phyloP scores from a whole-genome alignment of 2,113 vertebrate genomes.

The Oncorhynchus nerka region DNA sequence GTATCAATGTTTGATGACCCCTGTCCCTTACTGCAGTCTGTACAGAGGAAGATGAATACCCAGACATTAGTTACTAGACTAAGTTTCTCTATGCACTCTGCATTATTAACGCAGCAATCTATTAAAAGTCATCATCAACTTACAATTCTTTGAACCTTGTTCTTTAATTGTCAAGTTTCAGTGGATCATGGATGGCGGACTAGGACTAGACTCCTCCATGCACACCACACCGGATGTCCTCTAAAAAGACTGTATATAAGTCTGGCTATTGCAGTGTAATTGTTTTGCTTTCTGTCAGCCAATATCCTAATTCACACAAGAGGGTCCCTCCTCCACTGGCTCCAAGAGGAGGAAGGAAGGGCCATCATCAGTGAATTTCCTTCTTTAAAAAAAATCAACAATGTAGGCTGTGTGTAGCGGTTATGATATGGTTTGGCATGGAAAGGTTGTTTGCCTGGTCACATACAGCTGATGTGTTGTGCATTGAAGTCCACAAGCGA shows the following conservation, averaged over 20 bases:
- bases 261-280: constrained; percentile 61
- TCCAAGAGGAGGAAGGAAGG: constrained; percentile 31
- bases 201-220: background rate
- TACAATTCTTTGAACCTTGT: constrained; percentile 69
- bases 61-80: constrained; percentile 80
- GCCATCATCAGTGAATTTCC: too few species aligned
- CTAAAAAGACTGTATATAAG: constrained; percentile 36
- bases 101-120: constrained; percentile 80
- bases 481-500: too few species aligned
- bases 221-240: constrained; percentile 32
- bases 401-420: too few species aligned
- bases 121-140: constrained; percentile 81
- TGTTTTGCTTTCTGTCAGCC: constrained; percentile 78
- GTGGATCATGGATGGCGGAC: background rate
- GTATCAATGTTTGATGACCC: constrained; percentile 80
- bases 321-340: constrained; percentile 70
- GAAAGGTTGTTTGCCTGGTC: too few species aligned
- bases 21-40: constrained; percentile 70
- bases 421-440: too few species aligned
- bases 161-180: constrained; percentile 48
- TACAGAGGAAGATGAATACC: constrained; percentile 71
- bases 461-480: too few species aligned
- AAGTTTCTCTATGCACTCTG: constrained; percentile 78
- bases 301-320: constrained; percentile 79
- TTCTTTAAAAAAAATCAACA: too few species aligned